Percentiles rank a stretch among this genome's conserved stretches.
These are phyloP conservation scores for Xanthia togata DNA, from an alignment of 2,888 invertebrate species.

Conservation along the genomic window DNA sequence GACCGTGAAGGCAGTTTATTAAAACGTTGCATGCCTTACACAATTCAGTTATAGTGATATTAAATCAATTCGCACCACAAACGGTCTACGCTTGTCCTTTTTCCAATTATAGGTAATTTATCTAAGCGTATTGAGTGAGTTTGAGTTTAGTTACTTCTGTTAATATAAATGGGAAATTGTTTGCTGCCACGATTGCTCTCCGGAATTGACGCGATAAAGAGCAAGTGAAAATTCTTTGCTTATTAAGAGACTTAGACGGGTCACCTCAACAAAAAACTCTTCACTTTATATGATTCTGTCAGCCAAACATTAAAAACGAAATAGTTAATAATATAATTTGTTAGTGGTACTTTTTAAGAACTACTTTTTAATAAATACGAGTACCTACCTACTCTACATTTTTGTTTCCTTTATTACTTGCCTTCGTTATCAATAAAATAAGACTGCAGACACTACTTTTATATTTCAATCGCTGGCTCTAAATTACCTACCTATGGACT, in stretches of 20 bases:
- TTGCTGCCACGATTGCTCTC: neutral
- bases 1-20: constrained; percentile 15
- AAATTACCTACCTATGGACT: constrained; percentile 3
- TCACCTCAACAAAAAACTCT: neutral
- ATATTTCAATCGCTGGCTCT: constrained; percentile 25
- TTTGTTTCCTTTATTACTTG: neutral
- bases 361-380: too few species aligned
- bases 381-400: neutral
- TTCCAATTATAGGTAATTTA: too few species aligned
- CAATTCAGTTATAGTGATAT: constrained; percentile 4
- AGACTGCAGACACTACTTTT: constrained; percentile 5
- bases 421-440: neutral
- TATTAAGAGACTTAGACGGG: neutral
- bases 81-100: neutral
- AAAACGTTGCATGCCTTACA: constrained; percentile 8
- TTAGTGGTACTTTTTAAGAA: neutral
- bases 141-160: neutral
- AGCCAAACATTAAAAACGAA: neutral
- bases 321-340: neutral
- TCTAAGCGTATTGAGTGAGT: neutral
- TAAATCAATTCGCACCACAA: constrained; percentile 2
- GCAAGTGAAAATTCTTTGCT: neutral
- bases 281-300: neutral
- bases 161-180: neutral
- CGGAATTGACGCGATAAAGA: neutral